A percentile compares a stretch with the other conserved stretches of the same genome.
phyloP scores from a whole-genome alignment of 2,113 vertebrate genomes.

The Oncorhynchus nerka region DNA sequence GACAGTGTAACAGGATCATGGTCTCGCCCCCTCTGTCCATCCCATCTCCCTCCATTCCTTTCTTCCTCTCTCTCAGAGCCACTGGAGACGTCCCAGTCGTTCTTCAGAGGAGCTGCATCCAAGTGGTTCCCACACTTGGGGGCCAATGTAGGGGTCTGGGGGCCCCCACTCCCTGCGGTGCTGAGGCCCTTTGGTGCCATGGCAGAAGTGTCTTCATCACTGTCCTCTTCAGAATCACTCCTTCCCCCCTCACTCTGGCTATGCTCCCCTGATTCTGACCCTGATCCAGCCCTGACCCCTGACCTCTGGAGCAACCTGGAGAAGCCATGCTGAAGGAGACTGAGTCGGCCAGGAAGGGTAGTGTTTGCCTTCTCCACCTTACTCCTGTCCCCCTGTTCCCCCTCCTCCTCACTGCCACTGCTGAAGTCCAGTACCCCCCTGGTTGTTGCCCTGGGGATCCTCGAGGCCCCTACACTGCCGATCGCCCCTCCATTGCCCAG shows the following conservation, averaged over 20 bases:
- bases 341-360: slow-evolving; percentile 61
- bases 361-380: slow-evolving; percentile 37
- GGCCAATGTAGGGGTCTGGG: neutral
- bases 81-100: slow-evolving; percentile 48
- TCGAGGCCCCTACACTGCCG: neutral
- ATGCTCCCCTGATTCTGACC: slow-evolving; percentile 24
- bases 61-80: slow-evolving; percentile 55
- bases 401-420: slow-evolving; percentile 81
- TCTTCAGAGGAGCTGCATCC: neutral
- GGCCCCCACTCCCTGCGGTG: slow-evolving; percentile 11
- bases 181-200: slow-evolving; percentile 19
- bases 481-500: slow-evolving; percentile 2
- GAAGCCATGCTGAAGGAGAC: slow-evolving; percentile 82
- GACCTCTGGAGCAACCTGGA: slow-evolving; percentile 77
- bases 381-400: slow-evolving; percentile 34
- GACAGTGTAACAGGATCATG: slow-evolving; percentile 46
- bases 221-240: slow-evolving; percentile 25
- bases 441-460: slow-evolving; percentile 31
- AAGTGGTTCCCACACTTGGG: neutral
- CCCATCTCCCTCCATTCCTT: neutral
- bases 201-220: neutral
- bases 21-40: slow-evolving; percentile 33
- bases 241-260: slow-evolving; percentile 43
- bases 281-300: slow-evolving; percentile 28
- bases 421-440: slow-evolving; percentile 71